Evolutionary conservation across 2,797 vertebrate genomes (phyloP), one percentile per base, ranked within the genome.

Genomic region (Sylvia borin): DNA sequence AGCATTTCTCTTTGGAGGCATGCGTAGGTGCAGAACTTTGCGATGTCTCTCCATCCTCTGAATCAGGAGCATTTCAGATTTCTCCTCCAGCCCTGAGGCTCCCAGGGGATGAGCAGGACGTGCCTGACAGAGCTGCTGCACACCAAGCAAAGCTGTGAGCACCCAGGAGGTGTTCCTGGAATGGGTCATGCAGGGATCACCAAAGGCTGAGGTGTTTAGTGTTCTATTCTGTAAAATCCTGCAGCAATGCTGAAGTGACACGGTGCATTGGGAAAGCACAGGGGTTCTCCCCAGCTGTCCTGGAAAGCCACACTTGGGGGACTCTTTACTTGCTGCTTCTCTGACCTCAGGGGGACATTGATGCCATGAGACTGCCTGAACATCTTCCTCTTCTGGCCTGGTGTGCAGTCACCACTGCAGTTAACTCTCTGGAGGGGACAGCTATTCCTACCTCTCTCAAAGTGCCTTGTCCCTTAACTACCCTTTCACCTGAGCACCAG

Each of bases 1-100:
- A 55, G 86, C 8, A 5, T 81, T 90, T 81, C 88, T 93, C 86
- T 94, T 76, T 36, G 88, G 75, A 86, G 82, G 83, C 80, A 64
- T 62, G 76, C 65, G 73, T 85, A 73, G 93, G 84, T 54, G 61
- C 58, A 26, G 61, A 76, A 58, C 48, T 96, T 91, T 86, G 92
- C 86, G 66, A 10, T 25, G 34, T 61, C 53, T 83, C 82, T 42
- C 62, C 70, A 73, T 34, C 48, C 54, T 43, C 51, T 55, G 51
- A 24, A 64, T 51, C 34, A 10, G 74, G 17, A 89, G 66, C 7
- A 3, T 48, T 87, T 91, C 47, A 31, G 48, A 50, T 91, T 85
- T 71, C 67, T 67, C 53, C 51, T 53, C 42, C 53, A 21, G 60
- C 75, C 70, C 51, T 4, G 14, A 18, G 62, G 67, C 55, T 85